Evolutionary conservation across 2,888 invertebrate genomes (phyloP), one percentile per base, ranked within the genome.

Genomic region (Ophion ellenae): DNA sequence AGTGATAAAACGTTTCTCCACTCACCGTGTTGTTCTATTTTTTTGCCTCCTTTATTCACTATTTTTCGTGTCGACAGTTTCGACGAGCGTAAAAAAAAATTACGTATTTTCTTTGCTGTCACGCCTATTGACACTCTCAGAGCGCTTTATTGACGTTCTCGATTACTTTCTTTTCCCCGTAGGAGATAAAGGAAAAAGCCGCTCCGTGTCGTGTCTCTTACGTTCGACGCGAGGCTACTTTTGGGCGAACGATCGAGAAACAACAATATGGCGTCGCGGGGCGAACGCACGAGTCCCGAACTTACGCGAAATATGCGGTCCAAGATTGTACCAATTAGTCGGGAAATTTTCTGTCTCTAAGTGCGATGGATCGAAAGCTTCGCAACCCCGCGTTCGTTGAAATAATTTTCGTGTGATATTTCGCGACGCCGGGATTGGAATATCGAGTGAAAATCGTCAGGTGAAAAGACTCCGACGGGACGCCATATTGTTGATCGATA

Each of bases 201-300:
- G 86, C 83, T 74, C 86, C 83, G 80, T 81, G 81, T 24, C 61
- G 24, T 24, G 61, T 61, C 20, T 61, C 20, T 63, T 67, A 73
- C 47, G 66, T 83, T 83, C 63, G 67, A 76, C 67, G 77, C 67
- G 75, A 69, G 85, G 40, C 69, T 73, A 59, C 76, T 80, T 77
- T 67, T 67, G 67, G 75, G 73, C 67, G 71, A 76, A 76, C 76
- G 73, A 61, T 63, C 59, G 59, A 45, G 86, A 77, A 83, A 86
- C 86, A 86, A 86, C 86, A 86, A 86, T 83, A 86, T 86, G 86
- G 83, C 86, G 86, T 40, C 81, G 40, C 59, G 10, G 70, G 40
- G 57, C 45, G 63, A 28, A 17, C 17, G 63, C 36, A 66, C 76
- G 36, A 61, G 57, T 28, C 75, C 28, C 80, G 47, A 45, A 67